Percentiles rank a stretch among this genome's conserved stretches.
These are phyloP conservation scores for Noturus placidus DNA, from an alignment of 2,113 vertebrate species.

Conservation along the genomic window DNA sequence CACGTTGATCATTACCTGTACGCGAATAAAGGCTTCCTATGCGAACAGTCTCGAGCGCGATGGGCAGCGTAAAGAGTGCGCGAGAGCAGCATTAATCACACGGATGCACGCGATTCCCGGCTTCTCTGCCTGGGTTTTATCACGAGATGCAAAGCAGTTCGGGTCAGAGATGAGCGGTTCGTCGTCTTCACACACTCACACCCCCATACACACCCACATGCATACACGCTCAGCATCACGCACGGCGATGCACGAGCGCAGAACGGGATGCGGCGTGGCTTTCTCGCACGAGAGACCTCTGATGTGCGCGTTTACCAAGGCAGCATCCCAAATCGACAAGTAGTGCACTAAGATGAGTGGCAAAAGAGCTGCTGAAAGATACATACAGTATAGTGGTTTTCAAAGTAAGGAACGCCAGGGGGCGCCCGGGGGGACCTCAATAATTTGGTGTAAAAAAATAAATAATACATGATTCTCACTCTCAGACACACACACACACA, in stretches of 20 bases:
- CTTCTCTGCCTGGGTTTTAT: not conserved
- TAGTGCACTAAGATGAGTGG: constrained; percentile 10
- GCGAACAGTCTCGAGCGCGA: constrained; percentile 23
- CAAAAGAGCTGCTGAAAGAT: not conserved
- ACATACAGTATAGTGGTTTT: too few species aligned
- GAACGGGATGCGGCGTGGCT: not conserved
- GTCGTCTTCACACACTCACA: not conserved
- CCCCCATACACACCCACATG: not conserved
- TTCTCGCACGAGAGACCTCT: not conserved
- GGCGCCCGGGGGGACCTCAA: too few species aligned
- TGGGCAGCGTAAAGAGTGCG: constrained; percentile 65
- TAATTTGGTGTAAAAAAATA: too few species aligned
- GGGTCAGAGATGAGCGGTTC: not conserved
- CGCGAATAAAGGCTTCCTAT: constrained; percentile 11
- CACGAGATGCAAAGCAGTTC: not conserved
- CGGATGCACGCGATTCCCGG: not conserved
- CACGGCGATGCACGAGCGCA: not conserved
- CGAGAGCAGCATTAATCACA: constrained; percentile 45
- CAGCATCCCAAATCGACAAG: constrained; percentile 6
- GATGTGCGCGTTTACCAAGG: not conserved
- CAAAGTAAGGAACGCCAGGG: too few species aligned
- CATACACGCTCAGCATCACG: not conserved
- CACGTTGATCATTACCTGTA: constrained; percentile 21
- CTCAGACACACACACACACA: too few species aligned
- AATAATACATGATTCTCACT: too few species aligned